Base-by-base conservation (phyloP, 2,888 invertebrate species). In the Osmoderma eremita region DNA sequence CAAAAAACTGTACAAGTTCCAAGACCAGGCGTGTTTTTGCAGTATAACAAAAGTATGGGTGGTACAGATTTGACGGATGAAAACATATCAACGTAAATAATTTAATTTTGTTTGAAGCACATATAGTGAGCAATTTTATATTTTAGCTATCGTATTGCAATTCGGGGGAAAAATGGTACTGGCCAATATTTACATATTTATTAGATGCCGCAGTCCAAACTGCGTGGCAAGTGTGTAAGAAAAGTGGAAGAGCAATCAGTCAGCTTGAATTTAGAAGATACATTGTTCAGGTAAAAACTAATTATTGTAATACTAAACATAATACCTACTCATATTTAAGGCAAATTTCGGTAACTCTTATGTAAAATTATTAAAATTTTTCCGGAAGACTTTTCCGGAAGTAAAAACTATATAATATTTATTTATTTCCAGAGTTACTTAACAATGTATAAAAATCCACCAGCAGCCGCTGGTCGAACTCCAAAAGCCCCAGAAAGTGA, bases 161-260 rank as follows among this genome's bases (percentile, higher is more conserved):
- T 73, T 62, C 67, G 71, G 67, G 70, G 30, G 75, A 75, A 68
- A 74, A 75, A 66, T 73, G 69, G 70, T 73, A 65, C 36, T 69
- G 68, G 68, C 36, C 58, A 30, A 42, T 73, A 39, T 72, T 72
- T 51, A 70, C 69, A 13, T 71, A 70, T 69, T 30, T 69, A 8
- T 13, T 72, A 30, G 70, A 70, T 63, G 67, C 62, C 4, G 12
- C 66, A 8, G 45, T 70, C 0, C 42, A 69, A 20, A 72, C 71
- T 61, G 38, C 69, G 12, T 72, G 71, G 69, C 45, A 58, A 22
- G 17, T 71, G 10, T n/a, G 50, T 10, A 68, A 58, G 62, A 64
- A 63, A 2, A 22, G 39, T 65, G 13, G 30, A 24, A 10, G 67
- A n/a, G 58, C n/a, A n/a, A n/a, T n/a, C n/a, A n/a, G n/a, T n/a